A percentile compares a stretch with the other conserved stretches of the same genome.
These are phyloP conservation scores for Argynnis bischoffii DNA, from an alignment of 2,888 invertebrate genomes.

Conservation along the genomic window DNA sequence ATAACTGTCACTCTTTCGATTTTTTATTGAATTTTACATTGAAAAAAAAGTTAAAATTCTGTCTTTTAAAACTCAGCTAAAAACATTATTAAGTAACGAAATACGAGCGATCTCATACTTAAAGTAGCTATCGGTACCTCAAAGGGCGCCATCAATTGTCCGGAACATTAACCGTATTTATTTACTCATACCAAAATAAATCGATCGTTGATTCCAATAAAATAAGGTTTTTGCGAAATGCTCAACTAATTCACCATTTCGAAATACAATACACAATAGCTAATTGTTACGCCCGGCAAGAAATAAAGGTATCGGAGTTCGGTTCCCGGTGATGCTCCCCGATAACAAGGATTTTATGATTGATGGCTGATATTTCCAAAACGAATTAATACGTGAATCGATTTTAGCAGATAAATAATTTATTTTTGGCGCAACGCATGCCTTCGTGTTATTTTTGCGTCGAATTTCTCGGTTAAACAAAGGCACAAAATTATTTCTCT, in stretches of 20 bases:
- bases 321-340: conserved; percentile 33
- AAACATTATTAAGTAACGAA: no score
- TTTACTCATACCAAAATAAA: conserved; percentile 34
- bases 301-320: conserved; percentile 38
- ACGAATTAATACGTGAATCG: conserved; percentile 73
- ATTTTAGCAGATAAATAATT: conserved; percentile 65
- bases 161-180: conserved; percentile 29
- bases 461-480: conserved; percentile 48
- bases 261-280: conserved; percentile 48
- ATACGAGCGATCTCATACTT: neutral
- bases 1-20: no score
- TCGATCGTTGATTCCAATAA: conserved; percentile 40
- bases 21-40: no score
- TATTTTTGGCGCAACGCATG: conserved; percentile 61
- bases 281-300: conserved; percentile 43
- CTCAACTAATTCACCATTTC: conserved; percentile 44
- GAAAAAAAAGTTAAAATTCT: no score
- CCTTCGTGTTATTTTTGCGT: conserved; percentile 52
- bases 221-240: conserved; percentile 44
- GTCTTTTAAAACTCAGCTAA: no score
- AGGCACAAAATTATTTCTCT: conserved; percentile 21
- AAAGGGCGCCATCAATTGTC: conserved; percentile 30
- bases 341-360: conserved; percentile 73
- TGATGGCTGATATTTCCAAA: conserved; percentile 69
- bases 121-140: conserved; percentile 7